phyloP scores from a whole-genome alignment of 2,797 vertebrate genomes.

The Semotilus atromaculatus region DNA sequence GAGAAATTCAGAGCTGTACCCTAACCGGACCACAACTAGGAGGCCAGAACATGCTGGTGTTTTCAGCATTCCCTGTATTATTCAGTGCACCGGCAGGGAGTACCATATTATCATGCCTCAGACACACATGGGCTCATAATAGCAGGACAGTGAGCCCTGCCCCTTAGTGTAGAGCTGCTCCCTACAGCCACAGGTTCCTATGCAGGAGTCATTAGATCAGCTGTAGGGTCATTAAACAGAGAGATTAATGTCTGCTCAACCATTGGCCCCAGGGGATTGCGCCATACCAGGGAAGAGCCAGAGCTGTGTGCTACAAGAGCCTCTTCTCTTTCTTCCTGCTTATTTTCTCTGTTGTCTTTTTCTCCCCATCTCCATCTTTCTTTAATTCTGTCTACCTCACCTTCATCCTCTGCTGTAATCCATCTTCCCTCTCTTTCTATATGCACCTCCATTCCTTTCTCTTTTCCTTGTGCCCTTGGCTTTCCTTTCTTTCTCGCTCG shows the following conservation, averaged over 20 bases:
- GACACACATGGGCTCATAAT: constrained; percentile 32
- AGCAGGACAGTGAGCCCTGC: constrained; percentile 34
- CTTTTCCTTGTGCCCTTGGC: constrained; percentile 20
- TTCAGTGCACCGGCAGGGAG: constrained; percentile 16
- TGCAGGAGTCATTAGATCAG: constrained; percentile 74
- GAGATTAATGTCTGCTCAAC: constrained; percentile 80
- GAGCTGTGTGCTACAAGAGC: constrained; percentile 22
- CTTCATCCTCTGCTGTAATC: constrained; percentile 41
- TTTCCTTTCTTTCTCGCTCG: constrained; percentile 13
- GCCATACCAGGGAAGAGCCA: constrained; percentile 65
- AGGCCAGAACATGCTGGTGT: constrained; percentile 5
- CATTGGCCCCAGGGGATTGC: constrained; percentile 72
- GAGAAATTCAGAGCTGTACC: constrained; percentile 4
- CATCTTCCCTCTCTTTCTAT: constrained; percentile 25
- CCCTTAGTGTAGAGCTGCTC: constrained; percentile 48
- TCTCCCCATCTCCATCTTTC: constrained; percentile 23
- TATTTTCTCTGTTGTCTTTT: constrained; percentile 21
- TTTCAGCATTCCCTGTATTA: constrained; percentile 12
- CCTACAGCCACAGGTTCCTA: constrained; percentile 66
- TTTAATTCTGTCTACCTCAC: constrained; percentile 44
- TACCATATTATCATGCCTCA: constrained; percentile 18
- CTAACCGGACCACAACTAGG: not conserved
- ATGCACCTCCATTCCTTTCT: constrained; percentile 17
- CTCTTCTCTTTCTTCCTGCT: constrained; percentile 54
- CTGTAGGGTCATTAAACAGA: constrained; percentile 77